Base-by-base conservation (phyloP, 2,797 vertebrate species). In the Lophotriccus pileatus region DNA sequence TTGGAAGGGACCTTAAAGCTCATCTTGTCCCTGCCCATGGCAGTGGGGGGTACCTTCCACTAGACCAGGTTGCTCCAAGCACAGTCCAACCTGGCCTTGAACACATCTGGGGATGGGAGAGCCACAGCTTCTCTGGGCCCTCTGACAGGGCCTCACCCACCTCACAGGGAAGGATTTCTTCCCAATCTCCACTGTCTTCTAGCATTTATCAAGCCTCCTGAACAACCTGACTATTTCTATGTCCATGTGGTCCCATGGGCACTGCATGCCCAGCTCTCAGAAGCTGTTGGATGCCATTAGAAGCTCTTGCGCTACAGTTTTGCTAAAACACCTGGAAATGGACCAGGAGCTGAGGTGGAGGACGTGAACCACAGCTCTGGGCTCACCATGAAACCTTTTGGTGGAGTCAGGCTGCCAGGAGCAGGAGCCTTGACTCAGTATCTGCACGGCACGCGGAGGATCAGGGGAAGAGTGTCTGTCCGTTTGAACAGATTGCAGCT, bases 41-140 rank as follows among this genome's bases (percentile, higher is more conserved):
- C n/a, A n/a, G n/a, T n/a, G n/a, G n/a, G n/a, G n/a, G n/a, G n/a
- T n/a, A n/a, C 4, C 19, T 84, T 6, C 34, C 50, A 72, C 15
- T 36, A 1, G 0, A 2, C n/a, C 52, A 59, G 14, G 7, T 0
- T 59, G 24, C 67, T 79, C 60, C 67, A 55, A 67, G 13, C 19
- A 37, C 10, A 0, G 0, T 50, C 50, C 72, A 83, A 0, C 20
- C 20, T 83, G 50, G 17, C 12, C 24, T 83, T n/a, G 43, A 12
- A 11, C 8, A 13, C 11, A 58, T 2, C 20, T 21, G 50, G 37
- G 37, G 24, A 39, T 44, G 37, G 2, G 44, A 2, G 44, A 52
- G 30, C 66, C 50, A 5, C 50, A 58, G 18, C 25, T 72, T 1
- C 34, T 53, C 52, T 59, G 34, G 52, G 12, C 10, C n/a, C 46